Base-by-base conservation (phyloP, 2,888 invertebrate genomes). In the Drosophila crucigera region DNA sequence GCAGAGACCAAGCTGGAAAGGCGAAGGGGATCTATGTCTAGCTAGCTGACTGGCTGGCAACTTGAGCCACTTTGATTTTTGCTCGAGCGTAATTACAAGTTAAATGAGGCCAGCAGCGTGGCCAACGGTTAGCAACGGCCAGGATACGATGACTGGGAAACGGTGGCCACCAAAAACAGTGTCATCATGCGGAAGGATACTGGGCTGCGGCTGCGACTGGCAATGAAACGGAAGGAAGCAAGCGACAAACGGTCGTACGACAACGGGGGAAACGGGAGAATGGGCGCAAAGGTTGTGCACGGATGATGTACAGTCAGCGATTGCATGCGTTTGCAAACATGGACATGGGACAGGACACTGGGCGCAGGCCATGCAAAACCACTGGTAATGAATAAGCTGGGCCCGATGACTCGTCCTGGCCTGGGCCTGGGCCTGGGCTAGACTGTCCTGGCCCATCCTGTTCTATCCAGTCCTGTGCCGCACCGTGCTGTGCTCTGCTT, bases 31-130 rank as follows among this genome's bases (percentile, higher is more conserved):
- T 39, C 30, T 3, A 14, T 33, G 54, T 14, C 37, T 49, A 25
- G 55, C 39, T 37, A 22, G 61, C 37, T 41, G 72, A 55, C 37
- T 62, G 78, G 77, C 61, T 76, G 83, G 90, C 87, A 90, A 89
- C 90, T 90, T 87, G 90, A 90, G 88, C 91, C 89, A 88, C 88
- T 88, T 88, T 88, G 88, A 88, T 91, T 91, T 83, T 75, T 82
- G 83, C 83, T 84, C 86, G 86, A 80, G 83, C 91, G 83, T 91
- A 91, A 91, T 91, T 91, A 91, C 89, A 89, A 91, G 91, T 91
- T 91, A 91, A 91, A 91, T 91, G 89, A 91, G 91, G 91, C 91
- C 91, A 91, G 80, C 80, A 78, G 81, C 83, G 80, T 68, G 70
- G 67, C 68, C 69, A 55, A 59, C 72, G 70, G 68, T 55, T 68